phyloP scores from a whole-genome alignment of 2,797 vertebrate genomes.

The Pangasius macronema region DNA sequence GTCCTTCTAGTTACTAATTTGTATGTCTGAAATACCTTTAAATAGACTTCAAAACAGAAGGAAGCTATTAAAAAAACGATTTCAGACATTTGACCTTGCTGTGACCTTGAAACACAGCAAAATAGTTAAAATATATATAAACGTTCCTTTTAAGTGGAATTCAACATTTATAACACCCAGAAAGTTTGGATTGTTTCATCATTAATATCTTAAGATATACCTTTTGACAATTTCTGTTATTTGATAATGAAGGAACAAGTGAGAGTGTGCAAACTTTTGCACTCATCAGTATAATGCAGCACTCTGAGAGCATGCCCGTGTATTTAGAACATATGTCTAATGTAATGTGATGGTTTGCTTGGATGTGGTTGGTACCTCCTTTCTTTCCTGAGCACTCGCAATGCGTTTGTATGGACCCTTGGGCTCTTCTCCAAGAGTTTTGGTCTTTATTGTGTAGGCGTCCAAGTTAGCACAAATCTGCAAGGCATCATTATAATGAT shows the following conservation, averaged over 20 bases:
- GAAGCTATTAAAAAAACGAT: not conserved
- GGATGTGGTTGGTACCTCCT: slow-evolving; percentile 69
- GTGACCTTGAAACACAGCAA: not conserved
- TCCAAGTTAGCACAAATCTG: slow-evolving; percentile 97
- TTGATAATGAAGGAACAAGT: not conserved
- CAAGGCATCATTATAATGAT: slow-evolving; percentile 41
- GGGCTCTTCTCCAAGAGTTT: slow-evolving; percentile 71
- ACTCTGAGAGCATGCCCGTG: not conserved
- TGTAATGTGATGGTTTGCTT: not conserved
- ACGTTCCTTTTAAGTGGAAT: not conserved
- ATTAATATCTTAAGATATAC: not conserved
- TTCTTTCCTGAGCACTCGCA: slow-evolving; percentile 78
- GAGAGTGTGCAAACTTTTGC: not conserved
- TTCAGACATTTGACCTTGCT: not conserved
- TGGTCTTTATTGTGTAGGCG: slow-evolving; percentile 86
- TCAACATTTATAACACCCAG: not conserved
- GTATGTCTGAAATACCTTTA: not conserved
- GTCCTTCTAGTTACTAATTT: not conserved
- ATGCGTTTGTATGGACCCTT: slow-evolving; percentile 82
- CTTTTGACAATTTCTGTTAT: not conserved
- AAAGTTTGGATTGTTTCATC: not conserved
- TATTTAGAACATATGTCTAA: not conserved
- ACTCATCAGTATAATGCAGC: not conserved
- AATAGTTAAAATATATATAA: not conserved
- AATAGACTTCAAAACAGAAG: not conserved